Percentiles rank a stretch among this genome's conserved stretches.
Evolutionary conservation across 2,888 invertebrate species (phyloP).

Genomic region (Chouioia cunea): DNA sequence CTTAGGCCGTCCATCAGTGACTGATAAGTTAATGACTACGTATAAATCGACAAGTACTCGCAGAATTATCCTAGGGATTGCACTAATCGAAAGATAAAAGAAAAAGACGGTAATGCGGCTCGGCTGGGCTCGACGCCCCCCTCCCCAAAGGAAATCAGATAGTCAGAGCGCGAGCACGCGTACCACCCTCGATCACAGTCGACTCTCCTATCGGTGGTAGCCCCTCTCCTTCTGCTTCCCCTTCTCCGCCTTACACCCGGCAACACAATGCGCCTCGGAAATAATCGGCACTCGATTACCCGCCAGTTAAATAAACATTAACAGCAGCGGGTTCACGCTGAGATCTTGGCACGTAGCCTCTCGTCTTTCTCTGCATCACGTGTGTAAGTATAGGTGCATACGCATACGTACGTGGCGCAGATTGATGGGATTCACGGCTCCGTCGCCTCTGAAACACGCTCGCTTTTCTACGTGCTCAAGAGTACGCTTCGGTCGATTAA

Average conservation of each 20-base stretch:
- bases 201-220: background rate
- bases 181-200: slow-evolving; percentile 18
- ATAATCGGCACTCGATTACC: slow-evolving; percentile 32
- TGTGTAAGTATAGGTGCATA: too few relatives aligned
- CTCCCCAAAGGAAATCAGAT: slow-evolving; percentile 36
- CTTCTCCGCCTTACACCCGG: background rate
- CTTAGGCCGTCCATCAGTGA: too few relatives aligned
- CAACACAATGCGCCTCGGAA: slow-evolving; percentile 6
- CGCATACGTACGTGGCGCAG: too few relatives aligned
- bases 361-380: too few relatives aligned
- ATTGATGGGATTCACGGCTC: too few relatives aligned
- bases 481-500: background rate
- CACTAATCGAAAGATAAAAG: slow-evolving; percentile 10
- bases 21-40: too few relatives aligned
- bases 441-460: background rate
- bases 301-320: slow-evolving; percentile 39
- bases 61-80: too few relatives aligned
- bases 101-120: background rate
- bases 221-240: background rate
- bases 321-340: background rate
- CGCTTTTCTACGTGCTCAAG: slow-evolving; percentile 8
- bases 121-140: background rate
- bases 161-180: background rate
- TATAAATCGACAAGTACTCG: too few relatives aligned
- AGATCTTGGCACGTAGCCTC: too few relatives aligned